phyloP scores from a whole-genome alignment of 2,113 vertebrate genomes.

The Passer montanus region DNA sequence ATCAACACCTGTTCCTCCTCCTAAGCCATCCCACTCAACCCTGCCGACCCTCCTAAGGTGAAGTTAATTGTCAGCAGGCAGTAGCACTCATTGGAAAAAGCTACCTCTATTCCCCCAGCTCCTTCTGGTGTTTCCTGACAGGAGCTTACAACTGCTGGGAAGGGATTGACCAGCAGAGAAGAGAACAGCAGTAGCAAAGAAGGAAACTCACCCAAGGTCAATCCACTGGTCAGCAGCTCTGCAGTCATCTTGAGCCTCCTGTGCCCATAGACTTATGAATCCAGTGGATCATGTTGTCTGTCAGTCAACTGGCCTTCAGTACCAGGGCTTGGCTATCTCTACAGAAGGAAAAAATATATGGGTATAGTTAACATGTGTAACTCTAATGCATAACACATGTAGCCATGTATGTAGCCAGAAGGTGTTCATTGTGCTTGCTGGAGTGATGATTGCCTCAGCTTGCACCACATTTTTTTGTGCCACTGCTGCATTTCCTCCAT shows the following conservation, averaged over 20 bases:
- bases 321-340: constrained; percentile 34
- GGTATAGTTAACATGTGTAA: constrained; percentile 67
- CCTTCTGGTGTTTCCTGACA: neutral
- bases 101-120: neutral
- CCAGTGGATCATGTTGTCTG: neutral
- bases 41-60: neutral
- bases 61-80: neutral
- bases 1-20: neutral
- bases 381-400: constrained; percentile 67
- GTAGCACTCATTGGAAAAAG: neutral
- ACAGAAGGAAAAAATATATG: constrained; percentile 65
- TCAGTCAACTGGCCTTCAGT: constrained; percentile 27
- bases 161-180: neutral
- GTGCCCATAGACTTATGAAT: neutral
- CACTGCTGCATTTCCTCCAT: constrained; percentile 48
- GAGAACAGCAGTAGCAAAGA: neutral
- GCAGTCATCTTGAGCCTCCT: neutral
- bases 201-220: neutral
- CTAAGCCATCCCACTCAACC: neutral
- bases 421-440: constrained; percentile 61
- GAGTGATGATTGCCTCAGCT: constrained; percentile 70
- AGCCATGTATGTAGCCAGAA: constrained; percentile 67
- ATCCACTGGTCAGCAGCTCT: neutral
- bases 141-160: neutral
- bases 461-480: constrained; percentile 64